phyloP scores from a whole-genome alignment of 2,888 invertebrate species.

The Heteromurus nitidus region DNA sequence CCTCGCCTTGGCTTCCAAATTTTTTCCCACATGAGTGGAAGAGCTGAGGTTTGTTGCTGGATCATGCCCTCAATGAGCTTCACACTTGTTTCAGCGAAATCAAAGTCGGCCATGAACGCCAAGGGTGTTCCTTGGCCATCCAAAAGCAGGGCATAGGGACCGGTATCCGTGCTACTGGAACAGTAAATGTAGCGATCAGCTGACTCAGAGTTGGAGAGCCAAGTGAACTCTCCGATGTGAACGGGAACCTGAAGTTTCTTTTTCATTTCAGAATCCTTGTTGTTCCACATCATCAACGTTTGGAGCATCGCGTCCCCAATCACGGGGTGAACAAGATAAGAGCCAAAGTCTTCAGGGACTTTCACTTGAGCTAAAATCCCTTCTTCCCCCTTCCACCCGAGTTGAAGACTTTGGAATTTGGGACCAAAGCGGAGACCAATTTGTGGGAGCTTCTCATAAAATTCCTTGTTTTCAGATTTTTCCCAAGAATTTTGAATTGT shows the following conservation, averaged over 20 bases:
- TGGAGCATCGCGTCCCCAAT: slow-evolving; percentile 32
- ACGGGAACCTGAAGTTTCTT: slow-evolving; percentile 43
- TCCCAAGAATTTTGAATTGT: background rate
- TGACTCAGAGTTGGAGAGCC: slow-evolving; percentile 21
- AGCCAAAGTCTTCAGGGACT: background rate
- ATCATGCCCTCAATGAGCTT: slow-evolving; percentile 14
- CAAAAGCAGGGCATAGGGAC: background rate
- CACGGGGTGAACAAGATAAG: slow-evolving; percentile 7
- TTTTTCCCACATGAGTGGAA: slow-evolving; percentile 44
- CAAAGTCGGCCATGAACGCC: slow-evolving; percentile 17
- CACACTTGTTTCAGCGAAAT: slow-evolving; percentile 38
- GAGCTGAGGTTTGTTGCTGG: slow-evolving; percentile 17
- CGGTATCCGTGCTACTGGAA: background rate
- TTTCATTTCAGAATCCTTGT: background rate
- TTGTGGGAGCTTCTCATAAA: slow-evolving; percentile 26
- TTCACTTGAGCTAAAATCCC: background rate
- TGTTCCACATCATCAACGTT: slow-evolving; percentile 16
- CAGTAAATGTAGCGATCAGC: background rate
- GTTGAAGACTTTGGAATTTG: slow-evolving; percentile 31
- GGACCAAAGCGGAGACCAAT: slow-evolving; percentile 38
- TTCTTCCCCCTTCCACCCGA: background rate
- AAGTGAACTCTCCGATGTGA: slow-evolving; percentile 44
- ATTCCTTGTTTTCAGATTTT: background rate
- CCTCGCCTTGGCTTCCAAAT: slow-evolving; percentile 10
- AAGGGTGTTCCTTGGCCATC: background rate